Evolutionary conservation across 2,797 vertebrate species (phyloP), one percentile per base, ranked within the genome.

Genomic region (Phrynocephalus vlangalii): DNA sequence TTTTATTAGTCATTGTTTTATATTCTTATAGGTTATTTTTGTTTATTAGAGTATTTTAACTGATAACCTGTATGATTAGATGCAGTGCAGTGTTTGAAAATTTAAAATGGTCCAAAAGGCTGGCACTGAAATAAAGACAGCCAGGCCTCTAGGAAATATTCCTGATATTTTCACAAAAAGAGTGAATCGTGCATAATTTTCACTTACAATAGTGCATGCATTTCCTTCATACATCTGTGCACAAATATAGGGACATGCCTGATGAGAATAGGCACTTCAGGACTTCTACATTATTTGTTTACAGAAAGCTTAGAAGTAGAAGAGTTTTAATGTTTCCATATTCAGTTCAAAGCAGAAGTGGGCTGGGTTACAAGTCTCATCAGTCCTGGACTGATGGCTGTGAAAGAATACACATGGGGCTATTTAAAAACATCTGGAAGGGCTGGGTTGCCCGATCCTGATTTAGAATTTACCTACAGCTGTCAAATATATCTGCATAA

Each of bases 401-500:
- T 11, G 52, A 11, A 10, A 56, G 52, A 56, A 56, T 63, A 63
- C 13, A 15, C 15, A 63, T 63, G 60, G 3, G 18, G 60, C 18
- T 5, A 6, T 63, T 18, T 18, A 18, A 63, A 63, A 63, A 63
- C 3, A 63, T 63, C 15, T 63, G 60, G 18, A 63, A 63, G 13
- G 18, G 13, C 13, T 18, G 4, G 60, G 22, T 20, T 76, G 30
- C 1, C 72, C 22, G 16, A 15, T 5, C 26, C 11, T 22, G 22
- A 38, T 72, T 72, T 83, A 38, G 13, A 82, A 26, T 7, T 18
- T 70, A n/a, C 15, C 30, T 20, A 9, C 20, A 75, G 20, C 33
- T 85, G 6, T n/a, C 16, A 82, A 72, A 33, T 0, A 0, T 79
- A 86, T 1, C 82, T 28, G 44, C 1, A 79, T 1, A 4, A 28